Evolutionary conservation across 2,113 vertebrate genomes (phyloP), one percentile per base, ranked within the genome.

Genomic region (Bambusicola thoracicus): DNA sequence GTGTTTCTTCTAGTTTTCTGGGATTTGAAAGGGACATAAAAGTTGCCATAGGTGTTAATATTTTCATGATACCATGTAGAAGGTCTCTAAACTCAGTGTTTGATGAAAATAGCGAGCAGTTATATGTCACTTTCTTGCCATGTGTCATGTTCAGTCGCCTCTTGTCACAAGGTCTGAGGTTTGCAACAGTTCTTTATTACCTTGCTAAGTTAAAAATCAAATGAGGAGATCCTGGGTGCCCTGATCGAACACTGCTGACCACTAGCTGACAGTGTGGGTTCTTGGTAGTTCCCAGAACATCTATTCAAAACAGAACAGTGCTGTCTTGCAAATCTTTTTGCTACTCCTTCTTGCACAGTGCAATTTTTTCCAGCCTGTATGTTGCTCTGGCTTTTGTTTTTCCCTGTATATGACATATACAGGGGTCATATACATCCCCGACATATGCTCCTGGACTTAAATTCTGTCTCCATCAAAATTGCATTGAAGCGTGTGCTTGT

Each of bases 81-180:
- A 79, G n/a, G 22, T 65, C 59, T 56, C 44, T 20, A 7, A 41
- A 6, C 34, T 59, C 30, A 3, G 5, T 7, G 8, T 38, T 58
- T 1, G 0, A 15, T 59, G 34, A 12, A 24, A 74, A 36, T 8
- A 3, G 7, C 43, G 25, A 32, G 19, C 3, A 1, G 20, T 13
- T 14, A 15, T 3, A 0, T 43, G 5, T 8, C 41, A 21, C 30
- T 53, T 30, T 20, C 41, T 36, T 24, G 32, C 13, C 2, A 0
- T 8, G 1, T 8, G 7, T 30, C 24, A 41, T 43, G 11, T n/a
- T 15, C 7, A 11, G 18, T 75, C 83, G 36, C 38, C 29, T 27
- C 3, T 13, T 48, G 10, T 48, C 43, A 7, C 22, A 29, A 55
- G n/a, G 38, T 25, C 46, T 58, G 30, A 75, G 18, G 13, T 76